A percentile compares a stretch with the other conserved stretches of the same genome.
Conservation (phyloP, 2,888 invertebrate genomes). For the Mycalesis mineus region DNA sequence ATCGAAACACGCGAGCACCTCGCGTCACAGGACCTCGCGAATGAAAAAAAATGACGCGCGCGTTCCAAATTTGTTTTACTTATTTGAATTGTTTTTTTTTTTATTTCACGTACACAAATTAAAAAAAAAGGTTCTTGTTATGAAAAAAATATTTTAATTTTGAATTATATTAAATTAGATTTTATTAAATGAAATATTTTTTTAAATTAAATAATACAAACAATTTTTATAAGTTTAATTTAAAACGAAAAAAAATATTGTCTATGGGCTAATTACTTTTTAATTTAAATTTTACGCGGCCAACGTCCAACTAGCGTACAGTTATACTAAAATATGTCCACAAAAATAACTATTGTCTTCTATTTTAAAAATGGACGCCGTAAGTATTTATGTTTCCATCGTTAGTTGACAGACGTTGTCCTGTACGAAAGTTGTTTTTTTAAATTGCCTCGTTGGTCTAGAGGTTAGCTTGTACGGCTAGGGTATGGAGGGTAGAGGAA, state of each 20-base stretch:
- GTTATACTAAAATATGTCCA: conserved; percentile 23
- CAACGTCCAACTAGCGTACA: conserved; percentile 12
- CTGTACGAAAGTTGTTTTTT: no score
- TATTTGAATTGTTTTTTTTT: conserved; percentile 34
- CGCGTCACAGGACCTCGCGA: conserved; percentile 44
- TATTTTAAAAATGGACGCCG: conserved; percentile 31
- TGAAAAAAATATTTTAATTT: neutral
- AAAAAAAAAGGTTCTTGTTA: neutral
- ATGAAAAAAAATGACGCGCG: conserved; percentile 62
- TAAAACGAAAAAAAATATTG: neutral
- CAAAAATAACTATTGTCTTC: conserved; percentile 32
- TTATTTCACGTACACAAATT: conserved; percentile 11
- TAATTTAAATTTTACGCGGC: neutral
- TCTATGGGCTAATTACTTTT: neutral
- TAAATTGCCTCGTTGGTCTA: no score
- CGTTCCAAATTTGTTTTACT: conserved; percentile 45
- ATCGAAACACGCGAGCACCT: conserved; percentile 41
- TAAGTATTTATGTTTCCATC: conserved; percentile 30
- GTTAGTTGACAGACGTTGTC: neutral
- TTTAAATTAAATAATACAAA: neutral
- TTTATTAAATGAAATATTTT: no score
- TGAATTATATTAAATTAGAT: no score
- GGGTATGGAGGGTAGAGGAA: no score
- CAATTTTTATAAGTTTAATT: neutral
- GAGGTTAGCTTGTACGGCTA: no score